Conservation (phyloP, 2,888 invertebrate genomes). For the Diadegma fenestrale region DNA sequence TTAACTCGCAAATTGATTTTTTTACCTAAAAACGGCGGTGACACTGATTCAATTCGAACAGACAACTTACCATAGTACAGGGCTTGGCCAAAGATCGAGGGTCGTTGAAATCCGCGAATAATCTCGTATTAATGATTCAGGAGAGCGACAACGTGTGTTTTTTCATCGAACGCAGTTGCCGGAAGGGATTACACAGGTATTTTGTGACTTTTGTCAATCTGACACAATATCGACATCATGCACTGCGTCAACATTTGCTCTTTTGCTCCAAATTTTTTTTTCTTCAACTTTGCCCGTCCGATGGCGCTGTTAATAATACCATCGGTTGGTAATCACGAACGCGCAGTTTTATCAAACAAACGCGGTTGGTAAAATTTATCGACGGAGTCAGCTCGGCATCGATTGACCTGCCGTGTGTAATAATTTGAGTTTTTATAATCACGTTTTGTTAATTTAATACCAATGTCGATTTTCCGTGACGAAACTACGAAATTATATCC, state of each 20-base stretch:
- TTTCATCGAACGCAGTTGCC: not conserved
- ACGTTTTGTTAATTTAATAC: no score
- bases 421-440: no score
- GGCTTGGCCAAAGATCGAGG: not conserved
- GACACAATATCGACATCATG: not conserved
- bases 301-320: not conserved
- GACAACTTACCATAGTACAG: slow-evolving; percentile 6
- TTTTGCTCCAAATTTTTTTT: not conserved
- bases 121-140: not conserved
- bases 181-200: not conserved
- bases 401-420: no score
- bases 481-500: no score
- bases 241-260: slow-evolving; percentile 3
- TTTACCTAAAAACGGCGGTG: not conserved
- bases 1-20: not conserved
- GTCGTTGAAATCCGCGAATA: not conserved
- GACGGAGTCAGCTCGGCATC: no score
- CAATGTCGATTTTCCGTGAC: no score
- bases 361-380: not conserved
- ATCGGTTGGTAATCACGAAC: not conserved
- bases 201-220: not conserved
- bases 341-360: not conserved
- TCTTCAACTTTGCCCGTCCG: not conserved
- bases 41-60: not conserved
- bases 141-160: not conserved